Evolutionary conservation across 2,888 invertebrate species (phyloP).

Genomic region (Sinelater perroti): DNA sequence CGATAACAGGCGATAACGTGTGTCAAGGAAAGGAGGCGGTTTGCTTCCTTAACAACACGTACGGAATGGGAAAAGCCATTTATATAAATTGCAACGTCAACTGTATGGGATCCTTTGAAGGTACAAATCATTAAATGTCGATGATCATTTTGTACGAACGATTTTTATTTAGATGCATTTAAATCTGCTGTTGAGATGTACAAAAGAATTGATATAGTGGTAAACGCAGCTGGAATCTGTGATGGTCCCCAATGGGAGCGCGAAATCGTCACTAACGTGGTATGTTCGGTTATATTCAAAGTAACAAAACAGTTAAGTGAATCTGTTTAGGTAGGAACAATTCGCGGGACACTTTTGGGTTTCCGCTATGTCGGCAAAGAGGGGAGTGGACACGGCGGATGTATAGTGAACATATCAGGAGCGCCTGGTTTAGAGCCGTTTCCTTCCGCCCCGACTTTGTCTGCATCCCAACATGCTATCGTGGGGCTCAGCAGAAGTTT

Average conservation of each 20-base stretch:
- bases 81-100: constrained; percentile 55
- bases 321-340: constrained; percentile 56
- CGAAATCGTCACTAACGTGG: constrained; percentile 56
- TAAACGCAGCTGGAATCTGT: constrained; percentile 53
- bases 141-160: constrained; percentile 26
- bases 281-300: constrained; percentile 34
- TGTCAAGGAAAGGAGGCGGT: constrained; percentile 53
- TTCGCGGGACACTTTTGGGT: constrained; percentile 56
- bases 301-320: no score
- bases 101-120: constrained; percentile 52
- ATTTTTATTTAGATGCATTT: constrained; percentile 49
- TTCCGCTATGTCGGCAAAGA: constrained; percentile 59
- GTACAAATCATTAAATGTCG: no score
- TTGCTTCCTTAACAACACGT: constrained; percentile 49
- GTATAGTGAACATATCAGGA: constrained; percentile 65
- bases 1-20: constrained; percentile 50
- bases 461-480: constrained; percentile 59
- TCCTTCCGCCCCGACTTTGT: constrained; percentile 61
- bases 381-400: constrained; percentile 60
- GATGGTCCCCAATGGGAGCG: constrained; percentile 55
- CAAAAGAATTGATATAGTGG: constrained; percentile 49
- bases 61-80: constrained; percentile 52
- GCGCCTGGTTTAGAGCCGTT: constrained; percentile 60
- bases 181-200: constrained; percentile 41
- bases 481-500: constrained; percentile 55